These are phyloP conservation scores for Prietella phreatophila DNA, from an alignment of 2,113 vertebrate species.

Conservation along the genomic window DNA sequence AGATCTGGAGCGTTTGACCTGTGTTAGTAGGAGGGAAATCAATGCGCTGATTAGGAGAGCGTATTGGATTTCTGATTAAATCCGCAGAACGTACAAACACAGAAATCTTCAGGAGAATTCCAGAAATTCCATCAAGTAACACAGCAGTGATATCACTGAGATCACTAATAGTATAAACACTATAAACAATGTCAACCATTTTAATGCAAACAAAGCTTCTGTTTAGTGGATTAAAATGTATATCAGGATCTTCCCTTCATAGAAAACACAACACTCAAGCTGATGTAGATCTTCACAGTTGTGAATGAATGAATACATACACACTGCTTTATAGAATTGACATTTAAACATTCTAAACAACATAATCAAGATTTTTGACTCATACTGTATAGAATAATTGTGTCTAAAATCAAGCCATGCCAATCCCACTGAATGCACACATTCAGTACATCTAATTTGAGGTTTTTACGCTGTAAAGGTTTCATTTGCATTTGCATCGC, in stretches of 20 bases:
- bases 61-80: constrained; percentile 57
- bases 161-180: neutral
- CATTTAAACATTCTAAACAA: neutral
- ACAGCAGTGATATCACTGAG: constrained; percentile 18
- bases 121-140: constrained; percentile 30
- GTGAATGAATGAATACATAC: neutral
- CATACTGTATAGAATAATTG: neutral
- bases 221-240: neutral
- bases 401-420: neutral
- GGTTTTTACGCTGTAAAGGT: neutral
- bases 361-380: neutral
- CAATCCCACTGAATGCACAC: neutral
- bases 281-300: neutral
- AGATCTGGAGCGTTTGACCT: constrained; percentile 51
- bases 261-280: neutral
- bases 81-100: constrained; percentile 28
- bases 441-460: neutral
- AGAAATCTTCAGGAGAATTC: constrained; percentile 28
- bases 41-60: constrained; percentile 57
- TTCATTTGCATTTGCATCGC: neutral
- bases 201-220: neutral
- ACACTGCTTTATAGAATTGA: neutral
- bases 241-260: neutral
- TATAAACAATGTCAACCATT: neutral
- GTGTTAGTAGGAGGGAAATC: constrained; percentile 41